Percentiles rank a stretch among this genome's conserved stretches.
These are phyloP conservation scores for Choristoneura fumiferana DNA, from an alignment of 1,140 invertebrate genomes.

Conservation along the genomic window DNA sequence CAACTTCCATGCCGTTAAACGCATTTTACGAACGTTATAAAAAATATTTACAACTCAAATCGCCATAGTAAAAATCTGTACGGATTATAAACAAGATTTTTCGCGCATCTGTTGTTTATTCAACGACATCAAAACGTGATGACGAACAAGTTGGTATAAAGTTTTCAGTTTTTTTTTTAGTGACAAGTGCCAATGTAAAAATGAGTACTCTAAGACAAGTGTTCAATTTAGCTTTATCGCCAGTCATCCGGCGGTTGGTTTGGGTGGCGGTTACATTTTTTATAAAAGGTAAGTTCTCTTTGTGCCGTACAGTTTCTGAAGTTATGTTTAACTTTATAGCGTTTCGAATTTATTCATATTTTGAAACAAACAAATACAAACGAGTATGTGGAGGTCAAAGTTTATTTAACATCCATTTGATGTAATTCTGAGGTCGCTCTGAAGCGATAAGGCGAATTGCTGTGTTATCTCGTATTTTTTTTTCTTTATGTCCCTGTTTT, in stretches of 20 bases:
- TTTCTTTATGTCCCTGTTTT: too few species aligned
- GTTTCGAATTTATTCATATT: too few species aligned
- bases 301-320: background rate
- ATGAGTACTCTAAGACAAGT: background rate
- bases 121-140: background rate
- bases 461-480: too few species aligned
- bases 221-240: conserved; percentile 24
- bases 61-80: conserved; percentile 19
- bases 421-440: too few species aligned
- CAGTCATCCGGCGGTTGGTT: conserved; percentile 27
- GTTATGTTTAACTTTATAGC: too few species aligned
- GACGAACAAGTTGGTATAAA: background rate
- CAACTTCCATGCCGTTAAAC: conserved; percentile 52
- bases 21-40: conserved; percentile 59
- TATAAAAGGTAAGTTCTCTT: conserved; percentile 34
- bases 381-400: too few species aligned
- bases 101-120: background rate
- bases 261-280: conserved; percentile 32
- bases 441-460: too few species aligned
- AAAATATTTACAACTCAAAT: conserved; percentile 53
- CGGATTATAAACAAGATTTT: conserved; percentile 14
- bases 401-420: too few species aligned
- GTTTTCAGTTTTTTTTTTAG: background rate
- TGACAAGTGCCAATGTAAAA: conserved; percentile 6
- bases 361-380: too few species aligned